Percentiles rank a stretch among this genome's conserved stretches.
These are phyloP conservation scores for Phrynosoma platyrhinos DNA, from an alignment of 2,113 vertebrate genomes.

Conservation along the genomic window DNA sequence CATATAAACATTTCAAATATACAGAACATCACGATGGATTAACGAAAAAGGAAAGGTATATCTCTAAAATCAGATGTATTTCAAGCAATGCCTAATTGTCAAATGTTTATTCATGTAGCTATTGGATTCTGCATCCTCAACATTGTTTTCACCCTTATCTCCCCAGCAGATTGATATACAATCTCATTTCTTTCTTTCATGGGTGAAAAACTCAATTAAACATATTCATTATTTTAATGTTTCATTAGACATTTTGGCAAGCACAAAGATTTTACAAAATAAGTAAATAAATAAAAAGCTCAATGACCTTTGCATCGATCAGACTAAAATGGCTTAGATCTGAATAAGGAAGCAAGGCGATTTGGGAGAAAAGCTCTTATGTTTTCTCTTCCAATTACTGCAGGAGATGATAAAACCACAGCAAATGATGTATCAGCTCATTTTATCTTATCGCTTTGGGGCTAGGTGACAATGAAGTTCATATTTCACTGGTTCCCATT, in stretches of 20 bases:
- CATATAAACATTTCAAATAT: fast-evolving
- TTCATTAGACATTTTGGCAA: constrained; percentile 73
- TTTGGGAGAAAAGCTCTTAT: constrained; percentile 73
- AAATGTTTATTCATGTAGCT: constrained; percentile 39
- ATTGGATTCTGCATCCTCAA: constrained; percentile 39
- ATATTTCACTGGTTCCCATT: constrained; percentile 90
- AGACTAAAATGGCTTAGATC: constrained; percentile 76
- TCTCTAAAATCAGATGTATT: constrained; percentile 18
- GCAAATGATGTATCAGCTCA: constrained; percentile 91
- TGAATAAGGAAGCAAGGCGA: constrained; percentile 72
- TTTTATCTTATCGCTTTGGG: constrained; percentile 89
- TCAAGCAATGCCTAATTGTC: constrained; percentile 49
- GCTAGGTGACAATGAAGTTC: constrained; percentile 91
- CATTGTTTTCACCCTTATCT: constrained; percentile 18
- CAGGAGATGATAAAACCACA: constrained; percentile 87
- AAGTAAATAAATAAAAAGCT: constrained; percentile 81
- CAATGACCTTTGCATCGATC: constrained; percentile 83
- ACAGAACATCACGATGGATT: neutral
- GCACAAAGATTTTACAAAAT: constrained; percentile 66
- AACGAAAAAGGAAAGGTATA: constrained; percentile 3
- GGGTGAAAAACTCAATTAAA: constrained; percentile 86
- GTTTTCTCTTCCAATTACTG: constrained; percentile 88
- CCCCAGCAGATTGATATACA: constrained; percentile 48
- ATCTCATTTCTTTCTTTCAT: constrained; percentile 73
- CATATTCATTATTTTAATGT: constrained; percentile 83